Evolutionary conservation across 2,888 invertebrate species (phyloP).

Genomic region (Cerceris ruficornis): DNA sequence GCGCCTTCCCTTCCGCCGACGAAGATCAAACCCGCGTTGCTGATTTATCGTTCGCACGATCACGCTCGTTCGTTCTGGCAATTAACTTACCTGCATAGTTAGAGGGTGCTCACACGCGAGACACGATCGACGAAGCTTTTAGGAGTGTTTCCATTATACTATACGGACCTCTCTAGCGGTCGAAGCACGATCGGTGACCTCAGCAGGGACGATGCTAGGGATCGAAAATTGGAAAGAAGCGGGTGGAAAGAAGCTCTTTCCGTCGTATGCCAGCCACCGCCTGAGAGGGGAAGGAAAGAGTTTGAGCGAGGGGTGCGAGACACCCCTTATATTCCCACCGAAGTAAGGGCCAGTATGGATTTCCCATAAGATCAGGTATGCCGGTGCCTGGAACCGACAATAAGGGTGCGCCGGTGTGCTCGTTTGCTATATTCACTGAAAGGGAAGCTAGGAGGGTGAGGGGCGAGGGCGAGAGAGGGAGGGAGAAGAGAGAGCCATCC

Average conservation of each 20-base stretch:
- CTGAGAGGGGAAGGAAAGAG: constrained; percentile 33
- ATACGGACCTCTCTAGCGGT: not conserved
- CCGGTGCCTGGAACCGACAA: constrained; percentile 76
- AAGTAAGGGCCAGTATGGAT: constrained; percentile 77
- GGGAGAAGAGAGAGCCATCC: constrained; percentile 39
- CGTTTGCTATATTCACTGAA: constrained; percentile 52
- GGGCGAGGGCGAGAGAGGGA: constrained; percentile 7
- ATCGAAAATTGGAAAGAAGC: constrained; percentile 21
- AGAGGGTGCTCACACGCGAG: constrained; percentile 1
- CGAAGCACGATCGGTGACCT: constrained; percentile 24
- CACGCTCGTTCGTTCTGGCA: constrained; percentile 45
- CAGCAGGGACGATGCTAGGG: constrained; percentile 14
- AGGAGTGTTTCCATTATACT: constrained; percentile 17
- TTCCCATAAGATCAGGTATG: constrained; percentile 80
- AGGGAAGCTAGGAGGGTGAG: constrained; percentile 11
- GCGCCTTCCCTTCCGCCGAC: not conserved
- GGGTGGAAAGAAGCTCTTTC: constrained; percentile 30
- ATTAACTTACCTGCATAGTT: constrained; percentile 41
- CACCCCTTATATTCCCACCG: constrained; percentile 58
- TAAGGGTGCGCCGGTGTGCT: constrained; percentile 75
- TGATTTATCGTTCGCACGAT: constrained; percentile 48
- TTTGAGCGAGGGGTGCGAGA: constrained; percentile 47
- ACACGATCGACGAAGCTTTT: constrained; percentile 23
- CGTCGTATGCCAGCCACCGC: constrained; percentile 11
- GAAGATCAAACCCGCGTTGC: not conserved